phyloP scores from a whole-genome alignment of 2,888 invertebrate genomes.

The Noctua comes region DNA sequence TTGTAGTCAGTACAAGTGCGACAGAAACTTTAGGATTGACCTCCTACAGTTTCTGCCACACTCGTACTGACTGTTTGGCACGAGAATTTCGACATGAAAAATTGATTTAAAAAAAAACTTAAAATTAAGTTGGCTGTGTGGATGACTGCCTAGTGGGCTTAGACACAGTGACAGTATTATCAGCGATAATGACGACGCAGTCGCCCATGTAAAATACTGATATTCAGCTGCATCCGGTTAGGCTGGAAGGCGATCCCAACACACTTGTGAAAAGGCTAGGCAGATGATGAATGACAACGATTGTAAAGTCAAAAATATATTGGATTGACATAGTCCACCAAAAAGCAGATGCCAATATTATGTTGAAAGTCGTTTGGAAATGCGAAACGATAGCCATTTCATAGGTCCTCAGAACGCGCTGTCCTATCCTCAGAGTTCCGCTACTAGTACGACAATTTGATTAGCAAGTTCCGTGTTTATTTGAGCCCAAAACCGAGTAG shows the following conservation, averaged over 20 bases:
- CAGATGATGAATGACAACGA: neutral
- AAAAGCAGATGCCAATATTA: neutral
- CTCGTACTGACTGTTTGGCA: neutral
- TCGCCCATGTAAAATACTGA: no score
- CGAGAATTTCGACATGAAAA: neutral
- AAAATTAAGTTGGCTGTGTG: neutral
- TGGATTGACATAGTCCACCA: neutral
- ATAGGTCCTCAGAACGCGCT: neutral
- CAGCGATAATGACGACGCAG: no score
- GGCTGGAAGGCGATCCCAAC: no score
- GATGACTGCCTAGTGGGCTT: neutral
- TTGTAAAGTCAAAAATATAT: neutral
- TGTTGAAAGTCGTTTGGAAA: neutral
- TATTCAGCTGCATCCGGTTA: no score
- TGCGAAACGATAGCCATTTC: neutral
- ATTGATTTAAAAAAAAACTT: no score
- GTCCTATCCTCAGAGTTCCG: neutral
- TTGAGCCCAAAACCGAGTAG: slow-evolving; percentile 3
- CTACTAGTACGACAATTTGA: neutral
- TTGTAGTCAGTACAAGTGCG: neutral
- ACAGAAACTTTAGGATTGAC: neutral
- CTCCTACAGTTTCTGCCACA: no score
- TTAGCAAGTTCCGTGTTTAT: slow-evolving; percentile 8
- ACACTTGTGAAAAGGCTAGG: no score
- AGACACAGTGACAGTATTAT: neutral